Conservation (phyloP, 2,888 invertebrate genomes). For the Synanthedon myopaeformis region DNA sequence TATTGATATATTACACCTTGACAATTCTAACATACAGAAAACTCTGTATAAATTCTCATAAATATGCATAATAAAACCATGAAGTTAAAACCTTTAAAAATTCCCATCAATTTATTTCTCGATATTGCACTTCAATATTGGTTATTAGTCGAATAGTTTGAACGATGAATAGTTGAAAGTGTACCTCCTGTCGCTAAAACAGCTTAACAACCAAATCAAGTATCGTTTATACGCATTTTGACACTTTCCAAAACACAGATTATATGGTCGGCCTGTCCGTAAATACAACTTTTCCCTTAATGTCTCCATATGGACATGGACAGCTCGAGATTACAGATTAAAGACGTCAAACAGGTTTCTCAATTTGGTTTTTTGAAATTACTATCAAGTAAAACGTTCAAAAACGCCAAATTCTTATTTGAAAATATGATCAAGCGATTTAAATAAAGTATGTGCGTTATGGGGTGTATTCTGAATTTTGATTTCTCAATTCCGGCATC, state of each 20-base stretch:
- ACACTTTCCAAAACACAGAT: slow-evolving; percentile 16
- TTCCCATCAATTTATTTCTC: too few species aligned
- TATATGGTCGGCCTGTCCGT: slow-evolving; percentile 6
- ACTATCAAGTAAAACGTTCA: neutral
- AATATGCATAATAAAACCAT: too few species aligned
- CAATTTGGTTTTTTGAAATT: neutral
- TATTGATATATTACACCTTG: too few species aligned
- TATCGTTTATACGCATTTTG: slow-evolving; percentile 19
- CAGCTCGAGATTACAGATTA: slow-evolving; percentile 24
- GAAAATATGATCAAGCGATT: neutral
- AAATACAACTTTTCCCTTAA: slow-evolving; percentile 28
- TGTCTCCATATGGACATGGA: slow-evolving; percentile 28
- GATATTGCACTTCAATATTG: too few species aligned
- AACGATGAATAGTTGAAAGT: slow-evolving; percentile 1
- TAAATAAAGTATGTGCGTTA: too few species aligned
- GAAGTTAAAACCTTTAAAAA: too few species aligned
- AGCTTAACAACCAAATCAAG: slow-evolving; percentile 13
- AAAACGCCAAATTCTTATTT: neutral
- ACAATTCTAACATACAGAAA: too few species aligned
- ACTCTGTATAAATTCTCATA: too few species aligned
- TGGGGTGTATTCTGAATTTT: too few species aligned
- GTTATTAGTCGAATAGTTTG: neutral
- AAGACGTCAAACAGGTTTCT: slow-evolving; percentile 4
- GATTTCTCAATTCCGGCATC: too few species aligned
- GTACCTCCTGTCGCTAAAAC: slow-evolving; percentile 26